Conservation (phyloP, 2,113 vertebrate genomes). For the Myotis yumanensis region DNA sequence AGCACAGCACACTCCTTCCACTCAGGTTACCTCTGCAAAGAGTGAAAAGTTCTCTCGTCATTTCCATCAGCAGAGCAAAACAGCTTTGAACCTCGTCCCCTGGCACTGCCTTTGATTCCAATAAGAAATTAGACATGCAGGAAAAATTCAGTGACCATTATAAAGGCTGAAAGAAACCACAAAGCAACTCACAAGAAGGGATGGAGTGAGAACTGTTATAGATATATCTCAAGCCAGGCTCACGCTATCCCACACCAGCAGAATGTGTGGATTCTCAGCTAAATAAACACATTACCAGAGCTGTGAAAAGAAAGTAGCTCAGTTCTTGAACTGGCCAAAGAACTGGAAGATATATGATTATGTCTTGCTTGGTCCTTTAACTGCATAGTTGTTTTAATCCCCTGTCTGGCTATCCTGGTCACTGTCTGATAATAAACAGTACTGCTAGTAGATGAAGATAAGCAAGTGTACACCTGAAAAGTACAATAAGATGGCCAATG, state of each 20-base stretch:
- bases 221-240: neutral
- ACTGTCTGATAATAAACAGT: neutral
- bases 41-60: neutral
- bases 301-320: neutral
- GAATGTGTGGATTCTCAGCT: neutral
- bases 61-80: neutral
- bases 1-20: neutral
- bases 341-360: neutral
- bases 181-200: neutral
- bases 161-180: neutral
- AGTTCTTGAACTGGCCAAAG: neutral
- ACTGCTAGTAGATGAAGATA: neutral
- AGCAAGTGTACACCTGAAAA: neutral
- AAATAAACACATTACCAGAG: neutral
- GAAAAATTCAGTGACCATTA: neutral
- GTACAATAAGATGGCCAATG: fast-evolving
- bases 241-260: fast-evolving
- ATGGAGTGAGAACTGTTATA: neutral
- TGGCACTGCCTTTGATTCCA: neutral
- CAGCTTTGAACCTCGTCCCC: neutral
- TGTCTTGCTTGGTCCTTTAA: neutral
- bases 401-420: neutral
- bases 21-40: neutral
- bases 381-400: neutral
- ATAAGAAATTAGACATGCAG: neutral